Percentiles rank a stretch among this genome's conserved stretches.
phyloP scores from a whole-genome alignment of 2,888 invertebrate species.

The Chrysina gloriosa region DNA sequence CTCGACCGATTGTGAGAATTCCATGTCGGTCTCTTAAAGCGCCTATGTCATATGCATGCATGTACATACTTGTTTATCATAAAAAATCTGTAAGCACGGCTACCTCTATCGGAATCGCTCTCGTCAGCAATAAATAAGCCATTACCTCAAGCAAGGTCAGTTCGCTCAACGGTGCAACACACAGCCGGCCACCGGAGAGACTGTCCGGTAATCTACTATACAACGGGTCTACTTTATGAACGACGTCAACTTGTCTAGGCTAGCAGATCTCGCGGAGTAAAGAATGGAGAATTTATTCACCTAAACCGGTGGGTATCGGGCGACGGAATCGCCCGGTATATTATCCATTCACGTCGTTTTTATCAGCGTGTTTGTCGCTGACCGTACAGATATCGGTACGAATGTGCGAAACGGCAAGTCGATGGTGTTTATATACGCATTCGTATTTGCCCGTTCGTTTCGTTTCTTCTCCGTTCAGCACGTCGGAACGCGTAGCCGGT shows the following conservation, averaged over 20 bases:
- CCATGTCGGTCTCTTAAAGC: no score
- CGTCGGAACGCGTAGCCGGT: no score
- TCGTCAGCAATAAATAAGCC: conserved; percentile 17
- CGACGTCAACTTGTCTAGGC: conserved; percentile 30
- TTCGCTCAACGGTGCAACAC: background rate
- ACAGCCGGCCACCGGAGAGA: background rate
- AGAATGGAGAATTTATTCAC: conserved; percentile 6
- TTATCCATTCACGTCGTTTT: no score
- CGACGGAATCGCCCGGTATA: background rate
- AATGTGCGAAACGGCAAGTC: no score
- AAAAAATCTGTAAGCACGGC: background rate
- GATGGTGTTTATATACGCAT: no score
- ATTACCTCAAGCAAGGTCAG: conserved; percentile 23
- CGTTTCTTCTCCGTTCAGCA: no score
- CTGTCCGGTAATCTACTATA: background rate
- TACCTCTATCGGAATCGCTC: conserved; percentile 13
- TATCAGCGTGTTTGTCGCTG: no score
- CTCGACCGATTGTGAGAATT: no score
- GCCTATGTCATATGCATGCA: no score
- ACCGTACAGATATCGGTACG: no score
- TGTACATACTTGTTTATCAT: conserved; percentile 10
- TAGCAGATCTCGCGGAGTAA: background rate
- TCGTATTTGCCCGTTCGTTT: no score
- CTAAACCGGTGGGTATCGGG: conserved; percentile 1
- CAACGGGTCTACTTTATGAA: conserved; percentile 12